Evolutionary conservation across 2,113 vertebrate genomes (phyloP).

Genomic region (Ammodytes marinus): DNA sequence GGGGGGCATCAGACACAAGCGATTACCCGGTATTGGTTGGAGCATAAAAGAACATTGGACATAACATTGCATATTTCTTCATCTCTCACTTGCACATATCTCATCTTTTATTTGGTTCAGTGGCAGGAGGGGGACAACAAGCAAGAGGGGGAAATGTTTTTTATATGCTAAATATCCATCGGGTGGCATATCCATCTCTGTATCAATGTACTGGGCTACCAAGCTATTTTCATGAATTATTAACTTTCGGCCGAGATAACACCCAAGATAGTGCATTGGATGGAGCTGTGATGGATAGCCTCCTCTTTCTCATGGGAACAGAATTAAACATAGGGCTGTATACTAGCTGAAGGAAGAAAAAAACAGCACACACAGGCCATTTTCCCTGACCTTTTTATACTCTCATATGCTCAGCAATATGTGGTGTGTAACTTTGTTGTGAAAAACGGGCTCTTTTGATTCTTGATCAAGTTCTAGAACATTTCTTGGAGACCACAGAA

Average conservation of each 20-base stretch:
- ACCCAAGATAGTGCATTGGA: constrained; percentile 48
- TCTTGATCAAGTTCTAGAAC: neutral
- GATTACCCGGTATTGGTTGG: neutral
- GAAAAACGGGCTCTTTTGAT: neutral
- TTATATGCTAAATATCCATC: constrained; percentile 67
- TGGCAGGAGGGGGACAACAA: constrained; percentile 55
- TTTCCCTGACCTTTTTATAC: neutral
- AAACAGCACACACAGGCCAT: constrained; percentile 20
- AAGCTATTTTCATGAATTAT: constrained; percentile 79
- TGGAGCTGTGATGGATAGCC: constrained; percentile 74
- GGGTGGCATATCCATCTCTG: constrained; percentile 64
- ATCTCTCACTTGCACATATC: constrained; percentile 33
- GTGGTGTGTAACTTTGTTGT: neutral
- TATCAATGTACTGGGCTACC: constrained; percentile 56
- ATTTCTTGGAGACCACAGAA: neutral
- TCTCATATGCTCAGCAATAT: neutral
- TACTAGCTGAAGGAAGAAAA: constrained; percentile 33
- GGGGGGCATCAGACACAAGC: constrained; percentile 3
- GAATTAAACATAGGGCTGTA: constrained; percentile 55
- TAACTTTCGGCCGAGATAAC: constrained; percentile 78
- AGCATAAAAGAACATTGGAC: constrained; percentile 22
- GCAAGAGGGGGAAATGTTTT: constrained; percentile 47
- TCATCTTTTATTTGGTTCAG: constrained; percentile 57
- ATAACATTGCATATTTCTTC: neutral
- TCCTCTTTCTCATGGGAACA: constrained; percentile 77